Conservation (phyloP, 2,888 invertebrate species). For the Drosophila kanekoi region DNA sequence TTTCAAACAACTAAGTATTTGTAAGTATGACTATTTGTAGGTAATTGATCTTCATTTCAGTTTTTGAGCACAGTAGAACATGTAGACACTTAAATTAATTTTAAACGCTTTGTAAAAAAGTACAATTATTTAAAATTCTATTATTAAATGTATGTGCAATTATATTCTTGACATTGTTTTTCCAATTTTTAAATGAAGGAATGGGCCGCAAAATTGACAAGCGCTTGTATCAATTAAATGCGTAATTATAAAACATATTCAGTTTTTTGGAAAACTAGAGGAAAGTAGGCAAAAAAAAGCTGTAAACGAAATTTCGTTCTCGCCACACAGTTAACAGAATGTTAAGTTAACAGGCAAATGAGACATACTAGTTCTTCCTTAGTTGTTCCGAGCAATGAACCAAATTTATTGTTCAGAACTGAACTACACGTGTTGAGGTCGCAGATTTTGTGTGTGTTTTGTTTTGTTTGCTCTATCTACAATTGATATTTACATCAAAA, state of each 20-base stretch:
- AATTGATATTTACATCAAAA: slow-evolving; percentile 54
- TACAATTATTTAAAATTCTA: background rate
- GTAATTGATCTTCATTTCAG: background rate
- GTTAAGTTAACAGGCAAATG: slow-evolving; percentile 5
- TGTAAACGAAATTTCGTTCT: background rate
- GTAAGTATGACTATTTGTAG: background rate
- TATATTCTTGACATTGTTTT: background rate
- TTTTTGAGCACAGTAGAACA: background rate
- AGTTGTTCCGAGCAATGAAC: slow-evolving; percentile 13
- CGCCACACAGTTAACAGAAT: slow-evolving; percentile 12
- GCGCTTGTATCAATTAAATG: background rate
- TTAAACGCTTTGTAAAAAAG: background rate
- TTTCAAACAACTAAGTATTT: slow-evolving; percentile 28
- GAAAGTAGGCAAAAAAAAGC: too few species aligned
- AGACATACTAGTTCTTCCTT: slow-evolving; percentile 2
- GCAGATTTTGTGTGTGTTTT: slow-evolving; percentile 45
- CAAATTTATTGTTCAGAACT: slow-evolving; percentile 22
- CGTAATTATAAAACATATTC: background rate
- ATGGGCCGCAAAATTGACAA: too few species aligned
- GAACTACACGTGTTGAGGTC: slow-evolving; percentile 44
- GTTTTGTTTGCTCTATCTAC: slow-evolving; percentile 40
- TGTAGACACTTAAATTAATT: background rate
- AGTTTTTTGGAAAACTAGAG: too few species aligned
- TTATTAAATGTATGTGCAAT: slow-evolving; percentile 4
- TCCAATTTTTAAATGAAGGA: too few species aligned